Conservation (phyloP, 2,797 vertebrate genomes). For the Oryzias sinensis region DNA sequence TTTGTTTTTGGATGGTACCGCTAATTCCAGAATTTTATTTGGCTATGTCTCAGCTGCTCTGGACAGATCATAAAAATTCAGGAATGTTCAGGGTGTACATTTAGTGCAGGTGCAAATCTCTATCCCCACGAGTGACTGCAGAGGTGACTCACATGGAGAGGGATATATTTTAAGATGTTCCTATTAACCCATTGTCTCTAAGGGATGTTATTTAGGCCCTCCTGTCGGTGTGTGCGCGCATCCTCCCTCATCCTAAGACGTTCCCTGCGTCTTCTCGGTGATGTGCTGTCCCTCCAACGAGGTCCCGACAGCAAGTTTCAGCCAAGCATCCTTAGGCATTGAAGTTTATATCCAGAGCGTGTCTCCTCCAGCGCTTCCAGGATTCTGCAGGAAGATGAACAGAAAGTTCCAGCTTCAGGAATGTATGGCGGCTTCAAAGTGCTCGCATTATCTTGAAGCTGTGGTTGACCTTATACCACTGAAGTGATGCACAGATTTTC, state of each 20-base stretch:
- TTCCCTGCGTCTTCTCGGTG: neutral
- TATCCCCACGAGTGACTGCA: slow-evolving; percentile 49
- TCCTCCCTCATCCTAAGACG: slow-evolving; percentile 8
- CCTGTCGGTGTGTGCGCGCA: slow-evolving; percentile 8
- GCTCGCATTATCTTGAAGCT: slow-evolving; percentile 44
- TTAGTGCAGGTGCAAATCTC: slow-evolving; percentile 40
- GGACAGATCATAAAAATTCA: slow-evolving; percentile 23
- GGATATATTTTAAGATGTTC: slow-evolving; percentile 62
- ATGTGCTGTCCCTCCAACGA: slow-evolving; percentile 2
- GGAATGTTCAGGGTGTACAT: slow-evolving; percentile 43
- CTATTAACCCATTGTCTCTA: slow-evolving; percentile 61
- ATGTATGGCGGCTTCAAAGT: slow-evolving; percentile 39
- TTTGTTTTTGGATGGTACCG: no score
- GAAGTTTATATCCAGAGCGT: slow-evolving; percentile 16
- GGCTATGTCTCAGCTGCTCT: slow-evolving; percentile 6
- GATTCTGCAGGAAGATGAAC: slow-evolving; percentile 11
- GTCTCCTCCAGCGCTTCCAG: neutral
- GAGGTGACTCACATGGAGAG: slow-evolving; percentile 60
- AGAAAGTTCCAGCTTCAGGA: neutral
- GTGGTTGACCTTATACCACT: slow-evolving; percentile 53
- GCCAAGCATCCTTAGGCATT: slow-evolving; percentile 31
- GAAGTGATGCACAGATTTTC: slow-evolving; percentile 57
- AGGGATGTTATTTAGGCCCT: slow-evolving; percentile 32
- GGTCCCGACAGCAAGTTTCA: slow-evolving; percentile 29
- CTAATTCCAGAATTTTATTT: no score